Evolutionary conservation across 1,140 invertebrate species (phyloP).

Genomic region (Conus ventricosus): DNA sequence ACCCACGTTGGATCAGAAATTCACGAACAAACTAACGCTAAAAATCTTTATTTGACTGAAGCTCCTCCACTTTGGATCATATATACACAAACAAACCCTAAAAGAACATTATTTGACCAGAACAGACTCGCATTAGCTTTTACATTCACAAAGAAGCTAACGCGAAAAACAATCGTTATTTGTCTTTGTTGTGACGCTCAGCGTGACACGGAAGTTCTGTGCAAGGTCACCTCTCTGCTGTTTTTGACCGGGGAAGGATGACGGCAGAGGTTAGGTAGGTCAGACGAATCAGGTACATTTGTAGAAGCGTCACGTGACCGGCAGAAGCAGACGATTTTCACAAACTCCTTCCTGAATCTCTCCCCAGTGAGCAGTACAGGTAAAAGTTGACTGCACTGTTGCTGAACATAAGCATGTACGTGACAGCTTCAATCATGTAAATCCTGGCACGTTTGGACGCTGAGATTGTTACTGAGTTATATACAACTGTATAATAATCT

Average conservation of each 20-base stretch:
- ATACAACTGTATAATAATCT: not conserved
- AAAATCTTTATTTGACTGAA: too few species aligned
- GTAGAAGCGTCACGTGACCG: too few species aligned
- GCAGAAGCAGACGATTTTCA: not conserved
- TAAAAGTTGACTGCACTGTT: not conserved
- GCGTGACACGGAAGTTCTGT: too few species aligned
- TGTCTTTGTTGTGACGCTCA: not conserved
- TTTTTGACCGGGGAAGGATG: not conserved
- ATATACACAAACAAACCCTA: too few species aligned
- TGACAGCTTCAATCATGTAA: not conserved
- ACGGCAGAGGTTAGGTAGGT: not conserved
- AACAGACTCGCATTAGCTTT: too few species aligned
- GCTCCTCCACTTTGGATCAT: too few species aligned
- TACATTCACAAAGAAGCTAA: too few species aligned
- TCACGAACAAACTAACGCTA: too few species aligned
- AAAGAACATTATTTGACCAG: too few species aligned
- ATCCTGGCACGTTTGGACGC: not conserved
- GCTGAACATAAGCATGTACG: not conserved
- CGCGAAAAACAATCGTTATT: not conserved
- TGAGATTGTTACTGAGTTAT: not conserved
- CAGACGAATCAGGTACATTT: not conserved
- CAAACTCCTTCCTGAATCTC: not conserved
- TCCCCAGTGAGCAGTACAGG: not conserved
- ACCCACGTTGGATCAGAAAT: too few species aligned
- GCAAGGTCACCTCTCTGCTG: too few species aligned